Percentiles rank a stretch among this genome's conserved stretches.
phyloP scores from a whole-genome alignment of 2,797 vertebrate species.

The Sylvia borin region DNA sequence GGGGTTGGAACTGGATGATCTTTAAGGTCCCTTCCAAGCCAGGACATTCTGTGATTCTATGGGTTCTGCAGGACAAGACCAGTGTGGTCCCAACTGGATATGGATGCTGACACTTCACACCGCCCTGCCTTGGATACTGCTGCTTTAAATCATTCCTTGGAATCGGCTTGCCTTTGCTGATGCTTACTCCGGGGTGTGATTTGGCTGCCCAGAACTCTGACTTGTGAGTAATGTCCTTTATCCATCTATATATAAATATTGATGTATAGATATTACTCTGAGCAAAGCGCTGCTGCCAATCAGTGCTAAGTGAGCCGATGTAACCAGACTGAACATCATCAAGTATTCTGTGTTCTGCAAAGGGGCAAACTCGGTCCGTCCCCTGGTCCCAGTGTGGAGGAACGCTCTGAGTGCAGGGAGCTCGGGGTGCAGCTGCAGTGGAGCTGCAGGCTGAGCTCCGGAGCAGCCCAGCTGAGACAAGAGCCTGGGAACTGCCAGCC shows the following conservation, averaged over 20 bases:
- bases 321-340: neutral
- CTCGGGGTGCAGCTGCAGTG: neutral
- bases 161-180: neutral
- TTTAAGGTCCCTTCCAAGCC: neutral
- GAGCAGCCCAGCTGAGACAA: neutral
- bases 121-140: neutral
- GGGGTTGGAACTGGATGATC: neutral
- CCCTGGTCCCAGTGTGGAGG: neutral
- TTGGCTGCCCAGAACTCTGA: neutral
- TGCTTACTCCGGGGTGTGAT: neutral
- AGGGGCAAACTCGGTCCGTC: fast-evolving
- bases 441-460: neutral
- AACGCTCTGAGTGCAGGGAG: neutral
- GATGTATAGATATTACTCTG: neutral
- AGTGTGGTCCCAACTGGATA: neutral
- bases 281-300: neutral
- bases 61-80: neutral
- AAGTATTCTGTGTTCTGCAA: neutral
- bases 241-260: neutral
- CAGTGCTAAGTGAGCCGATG: neutral
- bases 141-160: neutral
- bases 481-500: neutral
- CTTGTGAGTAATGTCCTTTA: neutral
- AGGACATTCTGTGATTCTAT: neutral
- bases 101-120: neutral